Base-by-base conservation (phyloP, 2,888 invertebrate species). In the Acrobasis suavella region DNA sequence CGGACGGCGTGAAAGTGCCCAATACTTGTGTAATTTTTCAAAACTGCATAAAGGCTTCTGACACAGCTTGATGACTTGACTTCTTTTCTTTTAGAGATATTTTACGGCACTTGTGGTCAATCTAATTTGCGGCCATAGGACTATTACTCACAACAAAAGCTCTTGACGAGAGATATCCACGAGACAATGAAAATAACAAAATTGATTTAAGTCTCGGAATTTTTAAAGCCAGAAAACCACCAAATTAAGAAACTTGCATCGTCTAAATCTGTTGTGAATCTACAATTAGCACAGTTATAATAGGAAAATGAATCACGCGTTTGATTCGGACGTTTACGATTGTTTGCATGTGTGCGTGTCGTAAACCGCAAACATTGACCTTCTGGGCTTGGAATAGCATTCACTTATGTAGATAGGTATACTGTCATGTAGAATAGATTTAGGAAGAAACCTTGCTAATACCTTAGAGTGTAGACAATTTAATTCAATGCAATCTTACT, bases 301-400 rank as follows among this genome's bases (percentile, higher is more conserved):
- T 70, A 71, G 65, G 67, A 61, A 62, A 69, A 66, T 75, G 77
- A 75, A 72, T 76, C 74, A 72, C 71, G 59, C 67, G 61, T 50
- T 68, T 67, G 62, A 62, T 65, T 66, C 64, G 67, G 64, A 64
- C 63, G 70, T 71, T 77, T 75, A 76, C 76, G 75, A 75, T 75
- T 71, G 69, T 64, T 58, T 52, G 15, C 51, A 51, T 65, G 60
- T 65, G 64, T 65, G 70, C 72, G 77, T 78, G 76, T 75, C 73
- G 73, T 74, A 76, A 75, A 78, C 78, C 75, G 76, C 84, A 87
- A 86, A 86, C 88, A 87, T 87, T 88, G 88, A 88, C 88, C 88
- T 87, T 85, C 82, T 75, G 65, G 58, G 74, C 78, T 80, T 71
- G 71, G 82, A 85, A 86, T 87, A 87, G 81, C 78, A 67, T 72